A percentile compares a stretch with the other conserved stretches of the same genome.
These are phyloP conservation scores for Lamproptera curius DNA, from an alignment of 2,888 invertebrate genomes.

Conservation along the genomic window DNA sequence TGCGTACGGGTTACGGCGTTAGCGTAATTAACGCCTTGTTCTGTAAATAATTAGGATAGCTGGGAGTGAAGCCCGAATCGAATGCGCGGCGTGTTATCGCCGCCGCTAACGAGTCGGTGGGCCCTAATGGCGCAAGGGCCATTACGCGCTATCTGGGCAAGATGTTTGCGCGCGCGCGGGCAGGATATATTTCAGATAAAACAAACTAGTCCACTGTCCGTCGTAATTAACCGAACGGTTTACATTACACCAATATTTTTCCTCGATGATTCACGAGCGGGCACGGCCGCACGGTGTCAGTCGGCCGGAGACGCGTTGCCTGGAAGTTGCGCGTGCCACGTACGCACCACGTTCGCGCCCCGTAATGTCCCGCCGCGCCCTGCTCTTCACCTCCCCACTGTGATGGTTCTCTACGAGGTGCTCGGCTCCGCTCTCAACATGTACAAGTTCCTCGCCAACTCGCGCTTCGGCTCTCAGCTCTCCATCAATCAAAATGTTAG, in stretches of 20 bases:
- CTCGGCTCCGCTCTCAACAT: constrained; percentile 2
- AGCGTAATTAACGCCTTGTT: neutral
- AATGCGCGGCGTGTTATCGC: constrained; percentile 29
- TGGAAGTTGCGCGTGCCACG: neutral
- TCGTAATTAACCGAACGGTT: constrained; percentile 57
- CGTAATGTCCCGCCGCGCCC: neutral
- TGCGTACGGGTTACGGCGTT: too few species aligned
- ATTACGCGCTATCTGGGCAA: constrained; percentile 42
- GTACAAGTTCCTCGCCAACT: constrained; percentile 13
- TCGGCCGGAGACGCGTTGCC: constrained; percentile 25
- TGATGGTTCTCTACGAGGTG: constrained; percentile 45
- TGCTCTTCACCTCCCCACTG: constrained; percentile 11
- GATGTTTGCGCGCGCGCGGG: constrained; percentile 38
- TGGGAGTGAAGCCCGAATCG: constrained; percentile 14
- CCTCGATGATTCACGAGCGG: constrained; percentile 61
- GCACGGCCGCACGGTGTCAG: constrained; percentile 28
- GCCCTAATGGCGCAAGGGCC: constrained; percentile 35
- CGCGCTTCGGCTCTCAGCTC: constrained; percentile 19
- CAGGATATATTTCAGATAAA: constrained; percentile 47
- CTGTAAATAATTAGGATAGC: neutral
- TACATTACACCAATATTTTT: constrained; percentile 54
- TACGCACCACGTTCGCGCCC: constrained; percentile 16
- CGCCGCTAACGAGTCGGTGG: constrained; percentile 35
- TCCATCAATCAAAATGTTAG: constrained; percentile 17
- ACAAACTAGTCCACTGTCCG: constrained; percentile 43